Base-by-base conservation (phyloP, 2,797 vertebrate species). In the Acipenser transmontanus region DNA sequence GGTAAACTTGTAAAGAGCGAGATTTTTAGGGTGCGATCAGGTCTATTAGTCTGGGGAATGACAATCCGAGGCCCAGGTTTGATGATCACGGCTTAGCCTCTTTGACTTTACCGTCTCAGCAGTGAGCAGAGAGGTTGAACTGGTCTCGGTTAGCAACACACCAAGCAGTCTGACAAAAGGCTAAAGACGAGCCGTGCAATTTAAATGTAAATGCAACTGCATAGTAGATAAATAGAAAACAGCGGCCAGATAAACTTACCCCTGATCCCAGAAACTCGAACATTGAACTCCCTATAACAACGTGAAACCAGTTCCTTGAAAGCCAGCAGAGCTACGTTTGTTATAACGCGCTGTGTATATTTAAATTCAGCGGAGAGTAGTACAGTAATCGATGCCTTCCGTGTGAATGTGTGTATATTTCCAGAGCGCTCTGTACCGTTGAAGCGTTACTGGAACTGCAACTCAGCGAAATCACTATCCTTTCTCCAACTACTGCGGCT, bases 401-500 rank as follows among this genome's bases (percentile, higher is more conserved):
- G 61, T 62, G 34, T 47, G 1, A 62, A 12, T 9, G 7, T 48
- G 66, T n/a, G 54, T 57, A 7, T 57, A 13, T n/a, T 7, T n/a
- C 12, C 54, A 6, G 12, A 57, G 9, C 9, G 6, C 49, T 51
- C 50, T 51, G 51, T 59, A 9, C 60, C 49, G 60, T n/a, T 50
- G 61, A 60, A 62, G 14, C 60, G 34, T 14, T 14, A 20, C 50
- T 1, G 20, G 13, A 50, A 47, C 50, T 63, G 51, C 66, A 47
- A 61, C 49, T 51, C 62, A 49, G 34, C 66, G 7, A 34, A 62
- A n/a, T 47, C 59, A 20, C 50, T 50, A 10, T 20, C 63, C 63
- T 52, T n/a, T 50, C 66, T 20, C 50, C 34, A 20, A 13, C 66
- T 8, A 68, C 61, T 49, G 60, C 66, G 61, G 8, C 66, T 50